Conservation (phyloP, 1,140 invertebrate genomes). For the Semibalanus balanoides region DNA sequence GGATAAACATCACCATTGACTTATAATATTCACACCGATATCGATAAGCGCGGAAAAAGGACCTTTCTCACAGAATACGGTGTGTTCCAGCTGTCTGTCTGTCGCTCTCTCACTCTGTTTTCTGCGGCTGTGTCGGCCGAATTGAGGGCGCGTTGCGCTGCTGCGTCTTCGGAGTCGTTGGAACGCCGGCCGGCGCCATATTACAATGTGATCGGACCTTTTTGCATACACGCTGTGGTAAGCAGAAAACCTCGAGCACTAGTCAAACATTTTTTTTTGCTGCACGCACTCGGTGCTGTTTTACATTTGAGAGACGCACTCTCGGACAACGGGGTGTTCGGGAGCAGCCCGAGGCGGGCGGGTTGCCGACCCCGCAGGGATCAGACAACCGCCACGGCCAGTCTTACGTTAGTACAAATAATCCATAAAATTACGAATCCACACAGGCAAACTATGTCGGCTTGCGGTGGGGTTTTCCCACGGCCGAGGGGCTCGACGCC, state of each 20-base stretch:
- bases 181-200: background rate
- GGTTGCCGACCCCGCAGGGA: too few species aligned
- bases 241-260: background rate
- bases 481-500: too few species aligned
- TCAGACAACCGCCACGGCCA: too few species aligned
- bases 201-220: background rate
- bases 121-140: background rate
- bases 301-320: background rate
- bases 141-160: background rate
- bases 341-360: too few species aligned
- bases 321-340: too few species aligned
- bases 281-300: background rate
- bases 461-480: background rate
- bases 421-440: background rate
- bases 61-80: background rate
- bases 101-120: background rate
- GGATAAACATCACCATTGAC: background rate
- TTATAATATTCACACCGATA: background rate
- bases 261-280: background rate
- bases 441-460: background rate
- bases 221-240: background rate
- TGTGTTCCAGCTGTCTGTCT: background rate
- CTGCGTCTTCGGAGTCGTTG: too few species aligned
- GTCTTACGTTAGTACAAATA: conserved; percentile 1
- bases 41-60: background rate